These are phyloP conservation scores for Cynoglossus semilaevis DNA, from an alignment of 2,113 vertebrate species.

Conservation along the genomic window DNA sequence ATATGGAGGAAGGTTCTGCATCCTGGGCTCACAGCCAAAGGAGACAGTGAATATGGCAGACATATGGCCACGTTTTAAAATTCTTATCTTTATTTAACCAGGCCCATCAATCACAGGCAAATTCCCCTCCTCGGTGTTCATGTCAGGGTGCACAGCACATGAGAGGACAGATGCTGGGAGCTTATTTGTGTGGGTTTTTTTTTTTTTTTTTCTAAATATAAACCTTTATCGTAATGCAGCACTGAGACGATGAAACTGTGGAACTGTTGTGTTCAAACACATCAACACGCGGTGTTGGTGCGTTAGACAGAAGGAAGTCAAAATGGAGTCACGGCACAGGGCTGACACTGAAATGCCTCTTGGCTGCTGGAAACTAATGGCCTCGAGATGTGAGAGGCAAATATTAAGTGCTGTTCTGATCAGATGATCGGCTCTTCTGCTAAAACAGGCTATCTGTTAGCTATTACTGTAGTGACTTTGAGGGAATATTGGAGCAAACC, in stretches of 20 bases:
- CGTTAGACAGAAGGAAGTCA: conserved; percentile 47
- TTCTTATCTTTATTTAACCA: conserved; percentile 68
- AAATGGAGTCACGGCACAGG: conserved; percentile 45
- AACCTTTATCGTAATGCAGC: conserved; percentile 42
- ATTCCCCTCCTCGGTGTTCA: conserved; percentile 21
- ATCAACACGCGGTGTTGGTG: conserved; percentile 40
- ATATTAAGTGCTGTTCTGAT: no score
- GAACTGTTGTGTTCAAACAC: conserved; percentile 40
- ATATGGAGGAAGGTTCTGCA: conserved; percentile 46
- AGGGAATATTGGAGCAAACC: no score
- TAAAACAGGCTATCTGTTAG: no score
- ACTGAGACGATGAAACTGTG: conserved; percentile 29
- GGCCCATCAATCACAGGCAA: conserved; percentile 51
- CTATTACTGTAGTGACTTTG: no score
- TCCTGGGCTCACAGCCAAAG: conserved; percentile 49
- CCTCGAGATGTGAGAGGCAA: conserved; percentile 21
- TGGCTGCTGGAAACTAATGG: conserved; percentile 41
- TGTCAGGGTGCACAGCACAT: conserved; percentile 1
- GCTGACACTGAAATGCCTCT: conserved; percentile 28
- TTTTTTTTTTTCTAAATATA: conserved; percentile 36
- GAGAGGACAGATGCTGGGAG: conserved; percentile 35
- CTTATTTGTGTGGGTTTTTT: conserved; percentile 3
- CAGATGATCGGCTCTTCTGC: no score
- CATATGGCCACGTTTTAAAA: conserved; percentile 57
- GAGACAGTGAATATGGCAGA: conserved; percentile 33